phyloP scores from a whole-genome alignment of 2,888 invertebrate species.

The Sinodicranocentrus sp. region DNA sequence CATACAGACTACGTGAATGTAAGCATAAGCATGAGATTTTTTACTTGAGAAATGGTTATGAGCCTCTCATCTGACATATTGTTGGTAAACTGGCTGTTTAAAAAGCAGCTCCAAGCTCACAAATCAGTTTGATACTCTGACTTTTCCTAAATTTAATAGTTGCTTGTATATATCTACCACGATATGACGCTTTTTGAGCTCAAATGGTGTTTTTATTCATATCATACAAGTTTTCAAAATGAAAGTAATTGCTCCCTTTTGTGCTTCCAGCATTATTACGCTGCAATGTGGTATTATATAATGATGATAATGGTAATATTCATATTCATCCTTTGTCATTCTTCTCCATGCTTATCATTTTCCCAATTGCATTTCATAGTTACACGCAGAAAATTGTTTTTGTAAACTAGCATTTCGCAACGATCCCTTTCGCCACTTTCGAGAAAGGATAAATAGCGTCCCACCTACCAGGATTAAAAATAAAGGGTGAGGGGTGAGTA shows the following conservation, averaged over 20 bases:
- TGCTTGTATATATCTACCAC: constrained; percentile 28
- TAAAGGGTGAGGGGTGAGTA: no score
- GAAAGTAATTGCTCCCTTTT: constrained; percentile 56
- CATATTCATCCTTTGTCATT: constrained; percentile 1
- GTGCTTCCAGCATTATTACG: constrained; percentile 24
- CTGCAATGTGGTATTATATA: neutral
- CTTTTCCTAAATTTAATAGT: constrained; percentile 32
- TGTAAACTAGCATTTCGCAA: no score
- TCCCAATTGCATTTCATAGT: no score
- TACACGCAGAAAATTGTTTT: no score
- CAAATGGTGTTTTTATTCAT: neutral
- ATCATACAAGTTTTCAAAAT: constrained; percentile 29
- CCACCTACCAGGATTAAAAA: no score
- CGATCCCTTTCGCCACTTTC: no score
- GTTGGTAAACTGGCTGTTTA: constrained; percentile 64
- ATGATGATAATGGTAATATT: constrained; percentile 42
- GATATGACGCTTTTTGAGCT: constrained; percentile 3
- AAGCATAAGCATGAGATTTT: constrained; percentile 26
- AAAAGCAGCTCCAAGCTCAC: constrained; percentile 54
- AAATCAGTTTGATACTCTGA: constrained; percentile 59
- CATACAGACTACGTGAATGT: no score
- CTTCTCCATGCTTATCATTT: no score
- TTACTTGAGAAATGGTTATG: constrained; percentile 64
- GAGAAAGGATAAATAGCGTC: no score
- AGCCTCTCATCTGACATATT: constrained; percentile 64